These are phyloP conservation scores for Matsumurasca onukii DNA, from an alignment of 1,140 invertebrate genomes.

Conservation along the genomic window DNA sequence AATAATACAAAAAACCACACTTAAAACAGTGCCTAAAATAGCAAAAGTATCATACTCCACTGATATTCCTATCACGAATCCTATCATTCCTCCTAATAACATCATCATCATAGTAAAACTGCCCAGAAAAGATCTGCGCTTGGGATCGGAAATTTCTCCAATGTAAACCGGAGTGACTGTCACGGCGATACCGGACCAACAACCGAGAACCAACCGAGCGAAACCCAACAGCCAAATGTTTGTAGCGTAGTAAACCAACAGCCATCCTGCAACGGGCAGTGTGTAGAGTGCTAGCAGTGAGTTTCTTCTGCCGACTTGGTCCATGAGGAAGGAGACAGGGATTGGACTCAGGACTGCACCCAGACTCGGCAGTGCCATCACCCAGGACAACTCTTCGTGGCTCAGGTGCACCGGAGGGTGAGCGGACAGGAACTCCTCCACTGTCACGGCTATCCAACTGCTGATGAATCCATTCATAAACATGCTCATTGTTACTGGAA, in stretches of 20 bases:
- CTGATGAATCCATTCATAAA: not conserved
- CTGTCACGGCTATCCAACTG: not conserved
- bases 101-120: no score
- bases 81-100: no score
- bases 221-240: conserved; percentile 27
- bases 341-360: not conserved
- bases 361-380: not conserved
- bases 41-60: no score
- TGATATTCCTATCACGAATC: no score
- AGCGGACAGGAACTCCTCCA: not conserved
- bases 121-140: no score
- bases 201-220: conserved; percentile 47
- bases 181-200: no score
- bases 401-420: not conserved
- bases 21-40: no score
- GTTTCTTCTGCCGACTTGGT: conserved; percentile 46
- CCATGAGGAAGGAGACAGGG: conserved; percentile 6
- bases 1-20: no score
- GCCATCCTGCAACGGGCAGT: conserved; percentile 48
- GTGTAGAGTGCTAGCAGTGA: conserved; percentile 63
- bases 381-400: conserved; percentile 1
- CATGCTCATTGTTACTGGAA: conserved; percentile 2
- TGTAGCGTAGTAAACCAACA: conserved; percentile 52
- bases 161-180: no score
- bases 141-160: no score